Evolutionary conservation across 2,888 invertebrate genomes (phyloP).

Genomic region (Nysson spinosus): DNA sequence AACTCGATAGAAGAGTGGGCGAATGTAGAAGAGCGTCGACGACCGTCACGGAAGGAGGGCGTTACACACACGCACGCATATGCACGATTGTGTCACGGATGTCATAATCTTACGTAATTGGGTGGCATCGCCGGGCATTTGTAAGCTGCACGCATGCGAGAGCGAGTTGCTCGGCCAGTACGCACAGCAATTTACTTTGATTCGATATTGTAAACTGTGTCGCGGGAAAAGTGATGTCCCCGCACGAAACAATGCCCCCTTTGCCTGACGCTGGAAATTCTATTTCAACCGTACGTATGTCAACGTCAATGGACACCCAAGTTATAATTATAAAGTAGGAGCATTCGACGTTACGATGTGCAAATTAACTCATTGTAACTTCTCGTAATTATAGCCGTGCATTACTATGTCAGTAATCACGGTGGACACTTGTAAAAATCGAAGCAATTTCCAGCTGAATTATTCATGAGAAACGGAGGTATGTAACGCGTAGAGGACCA

Average conservation of each 20-base stretch:
- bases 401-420: constrained; percentile 6
- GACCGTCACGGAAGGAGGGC: constrained; percentile 69
- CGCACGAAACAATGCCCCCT: constrained; percentile 20
- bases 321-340: too few relatives aligned
- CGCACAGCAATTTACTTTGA: constrained; percentile 68
- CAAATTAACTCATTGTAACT: too few relatives aligned
- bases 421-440: constrained; percentile 15
- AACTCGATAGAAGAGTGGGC: neutral
- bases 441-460: constrained; percentile 24
- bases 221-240: constrained; percentile 60
- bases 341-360: too few relatives aligned
- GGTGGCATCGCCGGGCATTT: constrained; percentile 63
- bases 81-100: constrained; percentile 73
- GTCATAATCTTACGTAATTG: constrained; percentile 75
- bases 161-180: constrained; percentile 53
- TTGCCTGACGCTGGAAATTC: too few relatives aligned
- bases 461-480: constrained; percentile 32
- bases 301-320: too few relatives aligned
- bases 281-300: too few relatives aligned
- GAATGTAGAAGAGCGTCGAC: constrained; percentile 26
- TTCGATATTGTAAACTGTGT: constrained; percentile 66
- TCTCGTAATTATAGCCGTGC: constrained; percentile 27
- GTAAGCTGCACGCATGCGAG: constrained; percentile 66
- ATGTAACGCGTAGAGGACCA: too few relatives aligned
- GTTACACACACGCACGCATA: constrained; percentile 64